Evolutionary conservation across 2,113 vertebrate species (phyloP).

Genomic region (Acinonyx jubatus): DNA sequence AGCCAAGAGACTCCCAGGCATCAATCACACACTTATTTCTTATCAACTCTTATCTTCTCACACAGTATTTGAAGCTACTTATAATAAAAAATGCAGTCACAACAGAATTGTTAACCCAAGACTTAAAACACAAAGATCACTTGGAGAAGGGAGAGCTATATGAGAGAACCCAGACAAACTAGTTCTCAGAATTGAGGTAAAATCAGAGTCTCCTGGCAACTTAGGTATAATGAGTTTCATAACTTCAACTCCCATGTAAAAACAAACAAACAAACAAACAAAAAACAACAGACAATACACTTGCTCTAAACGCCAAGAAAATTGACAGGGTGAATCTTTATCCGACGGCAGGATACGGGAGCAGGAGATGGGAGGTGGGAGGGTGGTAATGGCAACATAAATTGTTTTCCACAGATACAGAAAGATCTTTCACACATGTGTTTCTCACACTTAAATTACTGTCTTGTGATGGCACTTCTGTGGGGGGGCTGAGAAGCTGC

Average conservation of each 20-base stretch:
- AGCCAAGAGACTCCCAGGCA: neutral
- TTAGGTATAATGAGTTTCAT: neutral
- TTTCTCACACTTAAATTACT: neutral
- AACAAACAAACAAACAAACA: neutral
- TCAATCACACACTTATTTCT: neutral
- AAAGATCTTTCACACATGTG: neutral
- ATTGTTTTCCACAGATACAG: neutral
- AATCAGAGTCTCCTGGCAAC: neutral
- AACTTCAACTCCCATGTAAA: neutral
- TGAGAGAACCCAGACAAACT: neutral
- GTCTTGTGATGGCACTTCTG: neutral
- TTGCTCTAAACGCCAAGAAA: constrained; percentile 27
- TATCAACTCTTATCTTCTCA: neutral
- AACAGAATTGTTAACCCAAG: neutral
- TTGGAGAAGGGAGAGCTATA: neutral
- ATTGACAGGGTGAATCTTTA: neutral
- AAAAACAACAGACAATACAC: neutral
- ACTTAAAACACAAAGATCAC: neutral
- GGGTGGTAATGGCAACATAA: neutral
- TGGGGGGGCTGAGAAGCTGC: neutral
- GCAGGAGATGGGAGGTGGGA: too few species aligned
- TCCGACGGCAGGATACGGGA: neutral
- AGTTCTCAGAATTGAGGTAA: constrained; percentile 19
- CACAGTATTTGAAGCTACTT: neutral
- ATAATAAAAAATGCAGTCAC: neutral